Conservation (phyloP, 2,113 vertebrate species). For the Cebidichthys violaceus region DNA sequence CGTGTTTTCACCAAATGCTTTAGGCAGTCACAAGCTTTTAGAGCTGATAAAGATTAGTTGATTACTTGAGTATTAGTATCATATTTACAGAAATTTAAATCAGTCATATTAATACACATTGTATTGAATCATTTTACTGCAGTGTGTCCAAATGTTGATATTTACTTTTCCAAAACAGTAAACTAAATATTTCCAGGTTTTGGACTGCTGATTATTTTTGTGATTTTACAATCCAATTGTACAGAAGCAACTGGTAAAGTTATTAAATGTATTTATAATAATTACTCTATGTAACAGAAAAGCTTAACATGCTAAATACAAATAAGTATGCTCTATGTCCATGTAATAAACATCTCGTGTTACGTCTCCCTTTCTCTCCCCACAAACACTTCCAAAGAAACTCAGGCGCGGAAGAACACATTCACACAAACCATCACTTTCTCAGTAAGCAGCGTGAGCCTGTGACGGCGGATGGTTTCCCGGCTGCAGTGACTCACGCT, state of each 20-base stretch:
- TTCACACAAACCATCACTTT: neutral
- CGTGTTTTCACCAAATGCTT: neutral
- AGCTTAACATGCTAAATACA: neutral
- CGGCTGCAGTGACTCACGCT: slow-evolving; percentile 60
- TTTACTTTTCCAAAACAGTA: neutral
- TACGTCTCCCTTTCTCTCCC: neutral
- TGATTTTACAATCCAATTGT: neutral
- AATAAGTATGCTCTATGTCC: neutral
- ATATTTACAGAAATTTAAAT: neutral
- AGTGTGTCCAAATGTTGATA: neutral
- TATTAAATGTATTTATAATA: neutral
- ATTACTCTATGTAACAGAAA: neutral
- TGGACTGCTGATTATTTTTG: neutral
- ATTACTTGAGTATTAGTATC: neutral
- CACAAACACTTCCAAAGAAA: neutral
- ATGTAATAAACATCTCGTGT: neutral
- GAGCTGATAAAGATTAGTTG: neutral
- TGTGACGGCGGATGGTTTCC: neutral
- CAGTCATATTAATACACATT: too few species aligned
- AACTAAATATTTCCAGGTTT: neutral
- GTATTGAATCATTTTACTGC: neutral
- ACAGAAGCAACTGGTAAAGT: neutral
- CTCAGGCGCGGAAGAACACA: neutral
- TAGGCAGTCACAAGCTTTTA: neutral
- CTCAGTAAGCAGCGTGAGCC: neutral